Evolutionary conservation across 2,888 invertebrate genomes (phyloP), one percentile per base, ranked within the genome.

Genomic region (Stegana nigrithorax): DNA sequence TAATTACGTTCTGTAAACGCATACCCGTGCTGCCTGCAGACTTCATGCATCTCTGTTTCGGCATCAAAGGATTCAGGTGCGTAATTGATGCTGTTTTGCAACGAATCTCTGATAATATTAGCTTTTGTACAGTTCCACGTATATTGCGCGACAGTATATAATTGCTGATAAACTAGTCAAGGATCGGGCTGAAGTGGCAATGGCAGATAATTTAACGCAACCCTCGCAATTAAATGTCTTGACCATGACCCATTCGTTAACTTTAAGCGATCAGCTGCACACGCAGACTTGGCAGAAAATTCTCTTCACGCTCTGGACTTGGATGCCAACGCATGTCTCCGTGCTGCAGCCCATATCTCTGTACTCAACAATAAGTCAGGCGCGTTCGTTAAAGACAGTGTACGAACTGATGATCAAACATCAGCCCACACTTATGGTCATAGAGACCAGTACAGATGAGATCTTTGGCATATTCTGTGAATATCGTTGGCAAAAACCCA

Each of bases 211-310:
- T 93, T 93, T 79, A 93, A 93, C 86, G 93, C 94, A 86, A 93
- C 93, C 57, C 4, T n/a, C 7, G 5, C 94, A 94, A 87, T 92
- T 92, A 87, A 94, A 94, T 88, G 93, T 94, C 71, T 93, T 94
- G 87, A 93, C 94, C 93, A 92, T 93, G 89, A 94, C 94, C 19
- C 93, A 94, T 84, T 94, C 94, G 61, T 90, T 95, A 78, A 93
- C 93, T 75, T 93, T 95, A 81, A 88, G 93, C 88, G 94, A 95
- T 93, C 94, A 69, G 69, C 65, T 71, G 69, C 69, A 69, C 62
- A 68, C 69, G 62, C 75, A 75, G 67, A 74, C 76, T 55, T 78
- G 78, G 69, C 72, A 72, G 66, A 75, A 74, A 69, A 71, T 78
- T 76, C 51, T 53, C 4, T 53, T 53, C 32, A 53, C 14, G 19